Base-by-base conservation (phyloP, 2,888 invertebrate genomes). In the Odiellus spinosus region DNA sequence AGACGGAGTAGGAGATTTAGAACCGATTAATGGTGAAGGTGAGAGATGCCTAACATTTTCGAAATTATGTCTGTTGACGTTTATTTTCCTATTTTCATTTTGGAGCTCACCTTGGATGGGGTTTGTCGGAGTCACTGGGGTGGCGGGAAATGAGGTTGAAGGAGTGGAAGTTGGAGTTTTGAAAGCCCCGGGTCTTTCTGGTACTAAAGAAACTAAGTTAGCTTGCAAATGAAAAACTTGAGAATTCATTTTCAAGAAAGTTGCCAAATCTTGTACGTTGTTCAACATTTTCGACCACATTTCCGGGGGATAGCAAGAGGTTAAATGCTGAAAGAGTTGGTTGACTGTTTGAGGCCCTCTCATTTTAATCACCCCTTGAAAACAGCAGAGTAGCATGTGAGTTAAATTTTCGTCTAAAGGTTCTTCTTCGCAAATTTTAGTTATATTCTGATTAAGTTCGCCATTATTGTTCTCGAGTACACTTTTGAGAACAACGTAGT, bases 181-280 rank as follows among this genome's bases (percentile, higher is more conserved):
- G 8, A 26, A 26, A 4, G 26, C 26, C 4, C 26, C 21, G 11
- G 39, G 18, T 19, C 53, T 26, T 46, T 56, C 53, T 10, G 40
- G 46, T 59, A 85, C 74, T 56, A 87, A 68, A 48, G 84, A 84
- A 59, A 88, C 86, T 66, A 88, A 75, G 71, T 91, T 90, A 45
- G 86, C 77, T 64, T 91, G 88, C 52, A 93, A 86, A 64, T 86
- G 84, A 68, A 91, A 91, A 59, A 85, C 79, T 65, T 90, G 85
- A n/a, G 88, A 82, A 64, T 91, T 88, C 69, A 93, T 77, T 65
- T 86, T 82, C 45, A 93, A 71, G 64, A 93, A 91, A 42, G 88
- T 87, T 43, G 80, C 78, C 56, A 93, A 71, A 67, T 93, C 91
- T 47, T 81, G 80, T 0, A 86, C 80, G 3, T 85, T 88, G 64